Conservation (phyloP, 2,888 invertebrate genomes). For the Drosophila buzzatii region DNA sequence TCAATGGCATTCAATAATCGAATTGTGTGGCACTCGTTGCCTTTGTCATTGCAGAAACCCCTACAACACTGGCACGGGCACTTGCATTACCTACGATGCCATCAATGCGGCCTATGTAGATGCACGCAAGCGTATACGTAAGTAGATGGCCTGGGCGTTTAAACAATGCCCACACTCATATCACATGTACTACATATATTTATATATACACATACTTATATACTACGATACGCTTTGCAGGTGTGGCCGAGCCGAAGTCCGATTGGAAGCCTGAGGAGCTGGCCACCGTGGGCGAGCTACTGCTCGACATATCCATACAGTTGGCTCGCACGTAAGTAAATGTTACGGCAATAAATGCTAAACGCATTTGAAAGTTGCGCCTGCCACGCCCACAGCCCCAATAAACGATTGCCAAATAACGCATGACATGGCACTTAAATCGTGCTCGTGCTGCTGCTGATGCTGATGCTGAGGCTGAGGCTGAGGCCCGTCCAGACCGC, state of each 20-base stretch:
- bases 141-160: constrained; percentile 85
- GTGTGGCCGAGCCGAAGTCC: constrained; percentile 91
- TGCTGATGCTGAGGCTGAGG: neutral
- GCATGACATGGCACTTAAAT: constrained; percentile 68
- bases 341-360: constrained; percentile 38
- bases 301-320: constrained; percentile 93
- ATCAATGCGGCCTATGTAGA: constrained; percentile 95
- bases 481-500: constrained; percentile 36
- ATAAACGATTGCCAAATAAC: constrained; percentile 63
- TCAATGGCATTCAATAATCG: constrained; percentile 50
- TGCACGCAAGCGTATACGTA: constrained; percentile 94
- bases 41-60: constrained; percentile 71
- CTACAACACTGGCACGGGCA: constrained; percentile 88
- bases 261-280: constrained; percentile 94
- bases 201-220: neutral
- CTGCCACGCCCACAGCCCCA: constrained; percentile 62
- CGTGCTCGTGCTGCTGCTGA: constrained; percentile 31
- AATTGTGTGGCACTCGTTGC: neutral
- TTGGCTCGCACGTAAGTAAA: constrained; percentile 92
- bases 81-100: constrained; percentile 95
- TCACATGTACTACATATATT: constrained; percentile 6
- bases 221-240: constrained; percentile 85
- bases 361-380: constrained; percentile 67
- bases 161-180: neutral
- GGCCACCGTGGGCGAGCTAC: constrained; percentile 93